Evolutionary conservation across 2,888 invertebrate species (phyloP).

Genomic region (Eurois occulta): DNA sequence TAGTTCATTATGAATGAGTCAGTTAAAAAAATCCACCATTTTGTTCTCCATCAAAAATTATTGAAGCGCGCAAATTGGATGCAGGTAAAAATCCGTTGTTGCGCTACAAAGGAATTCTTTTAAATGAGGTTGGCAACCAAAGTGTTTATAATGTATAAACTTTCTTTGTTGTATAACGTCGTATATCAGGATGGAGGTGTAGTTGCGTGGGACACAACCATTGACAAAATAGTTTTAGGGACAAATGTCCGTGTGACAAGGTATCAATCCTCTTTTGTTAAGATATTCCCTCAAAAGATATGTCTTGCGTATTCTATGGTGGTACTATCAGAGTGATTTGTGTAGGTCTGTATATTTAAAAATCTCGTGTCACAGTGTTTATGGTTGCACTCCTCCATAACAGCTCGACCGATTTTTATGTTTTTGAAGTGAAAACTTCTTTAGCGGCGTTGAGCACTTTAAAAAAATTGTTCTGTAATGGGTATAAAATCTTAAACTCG

Average conservation of each 20-base stretch:
- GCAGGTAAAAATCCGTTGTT: conserved; percentile 63
- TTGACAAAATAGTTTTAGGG: conserved; percentile 39
- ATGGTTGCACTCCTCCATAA: no score
- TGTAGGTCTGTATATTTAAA: no score
- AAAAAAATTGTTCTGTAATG: no score
- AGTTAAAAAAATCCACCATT: conserved; percentile 8
- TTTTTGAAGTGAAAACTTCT: no score
- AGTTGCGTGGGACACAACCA: conserved; percentile 60
- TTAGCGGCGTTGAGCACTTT: no score
- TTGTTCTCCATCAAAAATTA: conserved; percentile 47
- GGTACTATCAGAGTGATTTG: conserved; percentile 2
- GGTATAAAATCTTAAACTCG: no score
- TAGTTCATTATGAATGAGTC: background rate
- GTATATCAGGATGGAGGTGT: conserved; percentile 54
- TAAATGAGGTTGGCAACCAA: conserved; percentile 53
- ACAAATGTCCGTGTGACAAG: conserved; percentile 58
- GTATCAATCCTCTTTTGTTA: conserved; percentile 49
- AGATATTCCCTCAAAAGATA: conserved; percentile 36
- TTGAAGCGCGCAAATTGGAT: conserved; percentile 64
- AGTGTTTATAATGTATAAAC: conserved; percentile 55
- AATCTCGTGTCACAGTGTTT: no score
- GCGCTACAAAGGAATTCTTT: conserved; percentile 60
- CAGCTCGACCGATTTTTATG: no score
- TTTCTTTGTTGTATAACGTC: conserved; percentile 56
- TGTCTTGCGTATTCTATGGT: conserved; percentile 9